A percentile compares a stretch with the other conserved stretches of the same genome.
Conservation (phyloP, 2,888 invertebrate species). For the Imbricaverruca yamaguchii region DNA sequence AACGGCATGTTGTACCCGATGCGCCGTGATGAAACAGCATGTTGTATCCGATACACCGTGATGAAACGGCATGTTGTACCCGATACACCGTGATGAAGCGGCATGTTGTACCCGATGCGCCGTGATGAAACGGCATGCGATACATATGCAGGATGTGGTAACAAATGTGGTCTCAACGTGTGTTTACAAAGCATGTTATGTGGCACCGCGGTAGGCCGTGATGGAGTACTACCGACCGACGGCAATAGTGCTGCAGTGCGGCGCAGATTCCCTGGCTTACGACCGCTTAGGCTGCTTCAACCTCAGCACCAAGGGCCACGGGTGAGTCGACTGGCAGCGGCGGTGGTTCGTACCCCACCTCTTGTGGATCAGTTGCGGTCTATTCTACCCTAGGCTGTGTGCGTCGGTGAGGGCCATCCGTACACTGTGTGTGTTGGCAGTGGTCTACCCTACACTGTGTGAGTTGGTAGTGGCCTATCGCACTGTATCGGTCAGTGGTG, state of each 20-base stretch:
- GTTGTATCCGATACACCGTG: not conserved
- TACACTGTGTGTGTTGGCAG: no score
- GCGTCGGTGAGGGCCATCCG: no score
- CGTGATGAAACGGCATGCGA: not conserved
- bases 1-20: not conserved
- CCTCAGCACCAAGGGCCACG: conserved; percentile 87
- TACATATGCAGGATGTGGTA: no score
- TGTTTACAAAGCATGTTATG: no score
- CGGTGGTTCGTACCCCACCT: no score
- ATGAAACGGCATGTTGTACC: no score
- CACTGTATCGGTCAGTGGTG: no score
- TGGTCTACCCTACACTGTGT: no score
- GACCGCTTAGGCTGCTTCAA: conserved; percentile 95
- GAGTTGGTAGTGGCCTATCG: no score
- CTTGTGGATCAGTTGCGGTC: no score
- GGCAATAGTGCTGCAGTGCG: conserved; percentile 95
- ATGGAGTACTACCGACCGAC: conserved; percentile 96
- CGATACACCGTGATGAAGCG: not conserved
- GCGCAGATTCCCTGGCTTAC: conserved; percentile 93
- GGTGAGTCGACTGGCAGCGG: conserved; percentile 43
- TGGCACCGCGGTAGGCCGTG: conserved; percentile 46
- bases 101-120: not conserved
- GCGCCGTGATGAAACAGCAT: not conserved
- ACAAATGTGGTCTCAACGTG: no score
- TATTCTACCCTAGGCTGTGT: no score